These are phyloP conservation scores for Sturmia bella DNA, from an alignment of 2,888 invertebrate species.

Conservation along the genomic window DNA sequence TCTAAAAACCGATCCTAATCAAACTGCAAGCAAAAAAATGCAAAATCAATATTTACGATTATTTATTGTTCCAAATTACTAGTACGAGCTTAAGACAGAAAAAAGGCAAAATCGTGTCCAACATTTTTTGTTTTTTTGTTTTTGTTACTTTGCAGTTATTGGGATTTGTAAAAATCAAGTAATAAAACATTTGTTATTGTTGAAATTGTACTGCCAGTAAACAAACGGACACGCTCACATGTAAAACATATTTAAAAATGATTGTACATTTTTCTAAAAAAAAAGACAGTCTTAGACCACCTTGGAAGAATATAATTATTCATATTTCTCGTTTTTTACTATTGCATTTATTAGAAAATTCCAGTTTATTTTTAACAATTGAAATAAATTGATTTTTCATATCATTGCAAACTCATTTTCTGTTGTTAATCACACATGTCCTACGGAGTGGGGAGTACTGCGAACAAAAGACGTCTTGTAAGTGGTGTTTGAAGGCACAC, in stretches of 20 bases:
- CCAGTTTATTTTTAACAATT: conserved; percentile 55
- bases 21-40: conserved; percentile 18
- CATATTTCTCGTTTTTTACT: conserved; percentile 10
- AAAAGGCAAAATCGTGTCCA: conserved; percentile 55
- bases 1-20: conserved; percentile 50
- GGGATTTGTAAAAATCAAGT: conserved; percentile 35
- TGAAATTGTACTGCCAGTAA: conserved; percentile 39
- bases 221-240: conserved; percentile 41
- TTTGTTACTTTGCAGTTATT: conserved; percentile 1
- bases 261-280: conserved; percentile 4
- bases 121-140: conserved; percentile 4
- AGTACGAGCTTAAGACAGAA: conserved; percentile 27
- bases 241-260: conserved; percentile 63
- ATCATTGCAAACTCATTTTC: conserved; percentile 43
- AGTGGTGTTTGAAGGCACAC: conserved; percentile 31
- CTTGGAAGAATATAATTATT: conserved; percentile 38
- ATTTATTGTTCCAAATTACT: conserved; percentile 65
- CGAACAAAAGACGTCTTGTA: conserved; percentile 10
- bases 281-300: conserved; percentile 55
- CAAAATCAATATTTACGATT: conserved; percentile 60
- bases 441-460: not conserved
- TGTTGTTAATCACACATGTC: conserved; percentile 18
- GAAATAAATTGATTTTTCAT: conserved; percentile 11
- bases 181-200: conserved; percentile 59
- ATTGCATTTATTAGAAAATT: conserved; percentile 1